These are phyloP conservation scores for Hyles lineata DNA, from an alignment of 2,888 invertebrate genomes.

Conservation along the genomic window DNA sequence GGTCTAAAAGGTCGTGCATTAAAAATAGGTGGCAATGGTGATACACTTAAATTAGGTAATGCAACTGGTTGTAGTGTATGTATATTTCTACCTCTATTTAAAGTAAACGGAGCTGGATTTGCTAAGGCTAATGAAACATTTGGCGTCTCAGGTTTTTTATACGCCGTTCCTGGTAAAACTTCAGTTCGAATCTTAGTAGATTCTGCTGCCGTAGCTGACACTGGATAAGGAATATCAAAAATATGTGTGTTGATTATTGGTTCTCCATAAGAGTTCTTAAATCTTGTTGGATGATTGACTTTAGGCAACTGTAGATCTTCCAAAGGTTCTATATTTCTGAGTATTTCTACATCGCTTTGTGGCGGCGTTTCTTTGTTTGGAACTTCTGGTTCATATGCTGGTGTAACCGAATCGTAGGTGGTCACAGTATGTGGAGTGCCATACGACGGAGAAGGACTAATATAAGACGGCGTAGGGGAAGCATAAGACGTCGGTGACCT, in stretches of 20 bases:
- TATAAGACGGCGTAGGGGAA: constrained; percentile 46
- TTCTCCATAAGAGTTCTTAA: constrained; percentile 79
- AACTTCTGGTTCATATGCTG: constrained; percentile 55
- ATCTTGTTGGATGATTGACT: constrained; percentile 65
- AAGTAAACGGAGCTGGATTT: constrained; percentile 76
- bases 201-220: constrained; percentile 73
- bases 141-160: constrained; percentile 48
- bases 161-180: constrained; percentile 60
- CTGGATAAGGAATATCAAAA: constrained; percentile 67
- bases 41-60: constrained; percentile 87
- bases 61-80: constrained; percentile 85
- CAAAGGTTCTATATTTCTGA: constrained; percentile 55
- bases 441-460: constrained; percentile 51
- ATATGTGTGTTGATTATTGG: constrained; percentile 65
- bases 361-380: constrained; percentile 61
- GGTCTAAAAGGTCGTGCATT: constrained; percentile 85
- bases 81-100: constrained; percentile 77
- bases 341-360: constrained; percentile 58
- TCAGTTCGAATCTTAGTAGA: constrained; percentile 74
- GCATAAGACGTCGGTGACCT: constrained; percentile 52
- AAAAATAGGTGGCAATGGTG: constrained; percentile 86
- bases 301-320: constrained; percentile 68
- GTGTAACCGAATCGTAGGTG: constrained; percentile 54
- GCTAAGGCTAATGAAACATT: constrained; percentile 70
- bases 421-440: constrained; percentile 52